Evolutionary conservation across 2,113 vertebrate genomes (phyloP), one percentile per base, ranked within the genome.

Genomic region (Nerophis ophidion): DNA sequence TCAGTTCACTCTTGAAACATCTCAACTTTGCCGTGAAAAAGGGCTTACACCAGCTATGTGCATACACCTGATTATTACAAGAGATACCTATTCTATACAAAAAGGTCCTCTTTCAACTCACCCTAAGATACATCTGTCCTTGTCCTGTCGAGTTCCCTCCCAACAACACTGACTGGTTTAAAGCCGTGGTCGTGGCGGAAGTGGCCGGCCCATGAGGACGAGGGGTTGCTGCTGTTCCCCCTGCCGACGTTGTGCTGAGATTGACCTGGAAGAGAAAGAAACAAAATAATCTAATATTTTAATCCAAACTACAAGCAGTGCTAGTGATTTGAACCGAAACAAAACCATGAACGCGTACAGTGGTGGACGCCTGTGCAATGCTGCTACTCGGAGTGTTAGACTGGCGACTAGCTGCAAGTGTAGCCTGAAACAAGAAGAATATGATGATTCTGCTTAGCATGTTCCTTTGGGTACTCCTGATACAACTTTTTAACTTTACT

Each of bases 61-160:
- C 26, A 26, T 26, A 44, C 13, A 10, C 12, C 42, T 26, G 26
- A 50, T 50, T 16, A 6, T 11, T 7, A 11, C 17, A 26, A 2
- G 19, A 12, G 19, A 5, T 2, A 51, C 49, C n/a, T n/a, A n/a
- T n/a, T n/a, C n/a, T n/a, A 35, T 40, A 9, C 38, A 33, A 2
- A 35, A 13, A 7, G 33, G 7, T 15, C 13, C 46, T 60, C 44
- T 5, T 44, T 5, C 8, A 45, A 83, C 84, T 81, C 88, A 98
- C 96, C 88, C 96, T 91, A 38, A 99, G 91, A 74, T 94, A 99
- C 95, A 99, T 98, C 88, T 98, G 95, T 33, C 95, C 93, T 78
- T 96, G 95, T 87, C 48, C 95, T 81, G 80, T 86, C 71, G 87
- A 82, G 76, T 93, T 91, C 48, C 93, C 94, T 19, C 95, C 92